Evolutionary conservation across 2,113 vertebrate species (phyloP).

Genomic region (Panthera leo): DNA sequence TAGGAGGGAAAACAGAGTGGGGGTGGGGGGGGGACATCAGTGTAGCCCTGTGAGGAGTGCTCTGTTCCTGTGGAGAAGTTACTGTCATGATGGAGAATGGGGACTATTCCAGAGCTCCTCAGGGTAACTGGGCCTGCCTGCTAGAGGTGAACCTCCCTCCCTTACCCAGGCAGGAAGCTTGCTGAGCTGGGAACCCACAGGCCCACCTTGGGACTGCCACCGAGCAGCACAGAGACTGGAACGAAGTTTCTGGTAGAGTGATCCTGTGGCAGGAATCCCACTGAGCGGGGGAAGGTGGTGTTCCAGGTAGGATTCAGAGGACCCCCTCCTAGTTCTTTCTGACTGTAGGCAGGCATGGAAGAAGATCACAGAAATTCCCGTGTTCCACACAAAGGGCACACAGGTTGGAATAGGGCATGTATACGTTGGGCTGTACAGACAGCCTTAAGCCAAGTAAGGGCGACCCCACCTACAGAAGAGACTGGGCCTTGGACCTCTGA

Average conservation of each 20-base stretch:
- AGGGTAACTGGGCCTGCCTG: not conserved
- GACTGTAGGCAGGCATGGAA: not conserved
- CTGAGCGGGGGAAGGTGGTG: not conserved
- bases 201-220: not conserved
- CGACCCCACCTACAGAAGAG: not conserved
- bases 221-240: not conserved
- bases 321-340: not conserved
- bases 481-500: not conserved
- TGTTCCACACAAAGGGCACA: not conserved
- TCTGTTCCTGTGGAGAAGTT: not conserved
- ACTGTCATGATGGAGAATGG: not conserved
- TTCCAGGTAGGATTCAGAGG: not conserved
- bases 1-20: not conserved
- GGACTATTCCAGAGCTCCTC: not conserved
- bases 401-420: not conserved
- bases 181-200: not conserved
- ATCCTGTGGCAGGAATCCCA: not conserved
- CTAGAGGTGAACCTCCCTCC: not conserved
- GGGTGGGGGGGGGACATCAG: not conserved
- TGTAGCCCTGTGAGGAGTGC: not conserved
- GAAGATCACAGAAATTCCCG: not conserved
- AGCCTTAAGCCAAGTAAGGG: not conserved
- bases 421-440: not conserved
- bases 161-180: not conserved
- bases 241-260: not conserved